Percentiles rank a stretch among this genome's conserved stretches.
phyloP scores from a whole-genome alignment of 2,888 invertebrate genomes.

The Catocala sponsa region DNA sequence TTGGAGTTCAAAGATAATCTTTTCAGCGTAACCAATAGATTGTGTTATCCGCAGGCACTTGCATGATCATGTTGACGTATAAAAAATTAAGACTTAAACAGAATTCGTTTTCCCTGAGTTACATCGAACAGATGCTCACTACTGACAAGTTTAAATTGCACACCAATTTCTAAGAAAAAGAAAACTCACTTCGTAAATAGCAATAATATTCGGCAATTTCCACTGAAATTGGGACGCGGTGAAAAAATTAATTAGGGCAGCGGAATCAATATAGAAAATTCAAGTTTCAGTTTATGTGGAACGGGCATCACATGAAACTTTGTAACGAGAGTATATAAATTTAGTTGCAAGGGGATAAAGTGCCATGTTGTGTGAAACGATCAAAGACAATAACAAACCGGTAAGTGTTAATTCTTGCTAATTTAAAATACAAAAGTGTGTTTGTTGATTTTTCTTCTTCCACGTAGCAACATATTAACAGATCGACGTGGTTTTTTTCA shows the following conservation, averaged over 20 bases:
- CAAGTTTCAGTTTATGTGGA: conserved; percentile 28
- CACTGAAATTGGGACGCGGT: conserved; percentile 52
- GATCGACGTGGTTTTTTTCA: no score
- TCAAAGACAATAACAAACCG: conserved; percentile 54
- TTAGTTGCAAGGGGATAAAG: conserved; percentile 1
- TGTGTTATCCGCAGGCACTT: no score
- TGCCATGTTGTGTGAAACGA: conserved; percentile 37
- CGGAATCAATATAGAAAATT: conserved; percentile 42
- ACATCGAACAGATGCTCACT: conserved; percentile 20
- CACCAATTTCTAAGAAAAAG: conserved; percentile 17
- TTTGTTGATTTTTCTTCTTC: no score
- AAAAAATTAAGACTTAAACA: no score
- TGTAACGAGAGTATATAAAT: conserved; percentile 4
- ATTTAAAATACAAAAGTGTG: no score
- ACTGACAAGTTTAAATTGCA: conserved; percentile 22
- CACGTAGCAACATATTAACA: no score
- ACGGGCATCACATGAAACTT: conserved; percentile 27
- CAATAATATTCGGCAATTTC: conserved; percentile 54
- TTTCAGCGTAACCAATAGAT: no score
- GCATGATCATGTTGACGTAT: no score
- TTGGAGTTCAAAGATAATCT: no score
- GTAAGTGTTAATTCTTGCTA: conserved; percentile 46
- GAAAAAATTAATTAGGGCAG: conserved; percentile 49
- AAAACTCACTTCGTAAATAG: conserved; percentile 20
- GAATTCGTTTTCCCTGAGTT: not conserved